These are phyloP conservation scores for Neotoma lepida DNA, from an alignment of 2,113 vertebrate species.

Conservation along the genomic window DNA sequence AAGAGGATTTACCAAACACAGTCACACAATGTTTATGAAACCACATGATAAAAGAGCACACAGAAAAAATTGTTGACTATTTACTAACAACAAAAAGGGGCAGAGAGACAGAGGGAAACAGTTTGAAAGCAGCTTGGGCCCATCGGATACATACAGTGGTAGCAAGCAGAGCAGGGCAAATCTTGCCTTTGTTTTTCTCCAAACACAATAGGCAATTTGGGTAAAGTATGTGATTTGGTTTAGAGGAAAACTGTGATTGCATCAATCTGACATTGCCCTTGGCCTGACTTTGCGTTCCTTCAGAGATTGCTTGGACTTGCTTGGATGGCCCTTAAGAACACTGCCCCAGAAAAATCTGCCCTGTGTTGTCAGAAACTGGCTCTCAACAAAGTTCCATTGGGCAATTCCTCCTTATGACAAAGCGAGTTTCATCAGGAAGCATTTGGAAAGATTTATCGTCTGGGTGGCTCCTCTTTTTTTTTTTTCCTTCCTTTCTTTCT, in stretches of 20 bases:
- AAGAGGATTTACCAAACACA: slow-evolving; percentile 50
- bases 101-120: accelerated
- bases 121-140: not conserved
- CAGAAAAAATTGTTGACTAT: not conserved
- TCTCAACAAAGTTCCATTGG: not conserved
- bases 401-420: not conserved
- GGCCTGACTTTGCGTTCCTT: not conserved
- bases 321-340: not conserved
- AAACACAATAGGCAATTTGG: not conserved
- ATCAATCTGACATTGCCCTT: not conserved
- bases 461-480: not conserved
- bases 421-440: slow-evolving; percentile 48
- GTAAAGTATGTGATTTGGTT: not conserved
- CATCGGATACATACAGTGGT: not conserved
- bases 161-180: not conserved
- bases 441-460: slow-evolving; percentile 46
- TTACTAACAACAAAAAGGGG: not conserved
- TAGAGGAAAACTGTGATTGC: not conserved
- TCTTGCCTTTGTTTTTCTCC: not conserved
- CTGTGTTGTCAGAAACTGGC: not conserved
- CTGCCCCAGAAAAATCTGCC: slow-evolving; percentile 44
- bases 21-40: slow-evolving; percentile 28
- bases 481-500: not conserved
- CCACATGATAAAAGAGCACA: not conserved
- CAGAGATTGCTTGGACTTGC: not conserved